Evolutionary conservation across 1,140 invertebrate genomes (phyloP), one percentile per base, ranked within the genome.

Genomic region (Bombyx mandarina): DNA sequence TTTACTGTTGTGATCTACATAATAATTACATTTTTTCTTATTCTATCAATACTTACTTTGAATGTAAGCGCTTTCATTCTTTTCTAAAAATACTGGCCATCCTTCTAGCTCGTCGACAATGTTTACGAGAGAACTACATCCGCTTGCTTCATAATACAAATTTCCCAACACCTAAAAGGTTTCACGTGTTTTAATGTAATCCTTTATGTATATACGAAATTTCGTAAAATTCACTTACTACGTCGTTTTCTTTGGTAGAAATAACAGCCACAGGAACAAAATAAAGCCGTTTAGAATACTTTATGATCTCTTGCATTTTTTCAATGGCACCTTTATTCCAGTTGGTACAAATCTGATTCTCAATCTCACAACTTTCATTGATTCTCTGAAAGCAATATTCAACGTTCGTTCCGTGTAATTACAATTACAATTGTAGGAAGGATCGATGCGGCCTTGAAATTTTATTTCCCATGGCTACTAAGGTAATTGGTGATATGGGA

Each of bases 1-100:
- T 22, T 45, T 44, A 10, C 43, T 43, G n/a, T 43, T 53, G 9
- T 10, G 2, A 47, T 18, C 12, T 47, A 47, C 26, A 35, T 1
- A 35, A 35, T 35, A 35, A 35, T 35, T 35, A 35, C 26, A 35
- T 35, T 3, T 35, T 35, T 35, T 35, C 26, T 35, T 35, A 35
- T 35, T 35, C 2, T 35, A 35, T 35, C 10, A 47, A 49, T 42
- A 60, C 58, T 62, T 74, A 81, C 78, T 75, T 59, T 67, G 52
- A 43, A 81, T 56, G 52, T 75, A 81, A 7, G 18, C 52, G 54
- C 66, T 49, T 26, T 58, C 54, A 60, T 78, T 73, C 56, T 58
- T 69, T 53, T 75, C 58, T n/a, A 79, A 55, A 60, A 77, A 79
- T 6, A 73, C 64, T 48, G 76, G 78, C 77, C 77, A 80, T 35